Conservation (phyloP, 1,140 invertebrate species). For the Drosophila sp. region DNA sequence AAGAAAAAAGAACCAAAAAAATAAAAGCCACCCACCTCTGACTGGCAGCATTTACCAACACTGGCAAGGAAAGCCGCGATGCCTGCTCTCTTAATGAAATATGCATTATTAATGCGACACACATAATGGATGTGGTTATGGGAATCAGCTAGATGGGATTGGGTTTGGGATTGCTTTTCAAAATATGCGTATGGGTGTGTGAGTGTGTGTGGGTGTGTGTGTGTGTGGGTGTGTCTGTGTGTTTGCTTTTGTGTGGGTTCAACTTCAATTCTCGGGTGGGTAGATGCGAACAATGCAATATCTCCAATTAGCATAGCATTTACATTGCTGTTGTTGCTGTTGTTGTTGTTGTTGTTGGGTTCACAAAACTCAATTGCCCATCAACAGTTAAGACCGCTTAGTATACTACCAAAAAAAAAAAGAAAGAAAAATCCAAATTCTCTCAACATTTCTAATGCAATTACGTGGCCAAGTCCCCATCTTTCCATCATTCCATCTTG, state of each 20-base stretch:
- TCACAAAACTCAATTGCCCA: conserved; percentile 7
- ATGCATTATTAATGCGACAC: conserved; percentile 63
- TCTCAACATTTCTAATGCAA: conserved; percentile 42
- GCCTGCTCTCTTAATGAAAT: conserved; percentile 61
- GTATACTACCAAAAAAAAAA: conserved; percentile 38
- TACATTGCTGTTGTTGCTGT: conserved; percentile 1
- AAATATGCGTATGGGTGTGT: background rate
- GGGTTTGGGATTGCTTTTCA: background rate
- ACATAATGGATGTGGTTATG: conserved; percentile 48
- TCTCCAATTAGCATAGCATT: background rate
- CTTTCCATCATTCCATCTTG: background rate
- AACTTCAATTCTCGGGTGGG: conserved; percentile 10
- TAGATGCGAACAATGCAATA: conserved; percentile 5
- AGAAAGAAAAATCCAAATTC: conserved; percentile 16
- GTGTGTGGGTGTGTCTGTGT: conserved; percentile 35
- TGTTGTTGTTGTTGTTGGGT: background rate
- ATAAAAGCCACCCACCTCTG: background rate
- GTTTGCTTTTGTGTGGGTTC: background rate
- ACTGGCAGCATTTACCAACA: background rate
- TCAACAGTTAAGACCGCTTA: conserved; percentile 28
- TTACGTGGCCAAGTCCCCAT: conserved; percentile 28
- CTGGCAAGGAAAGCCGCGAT: conserved; percentile 13
- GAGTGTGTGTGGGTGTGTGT: conserved; percentile 7
- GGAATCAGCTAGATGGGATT: conserved; percentile 3
- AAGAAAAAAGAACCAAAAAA: conserved; percentile 59